Evolutionary conservation across 2,888 invertebrate genomes (phyloP), one percentile per base, ranked within the genome.

Genomic region (Carpatolechia fugitivella): DNA sequence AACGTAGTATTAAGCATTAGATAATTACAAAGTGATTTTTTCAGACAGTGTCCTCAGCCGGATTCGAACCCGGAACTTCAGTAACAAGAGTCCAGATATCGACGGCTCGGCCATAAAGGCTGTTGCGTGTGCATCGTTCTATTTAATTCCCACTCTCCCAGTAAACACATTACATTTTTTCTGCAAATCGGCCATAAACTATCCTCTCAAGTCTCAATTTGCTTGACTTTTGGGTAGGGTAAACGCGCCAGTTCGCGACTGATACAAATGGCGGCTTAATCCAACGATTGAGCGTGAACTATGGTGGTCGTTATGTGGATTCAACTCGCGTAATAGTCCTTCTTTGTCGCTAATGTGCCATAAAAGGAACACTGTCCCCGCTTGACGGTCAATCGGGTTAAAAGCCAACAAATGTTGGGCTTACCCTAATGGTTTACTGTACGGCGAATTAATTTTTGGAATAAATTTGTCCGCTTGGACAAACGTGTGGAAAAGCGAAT

Each of bases 211-310:
- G 70, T 70, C 63, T 73, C 70, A 72, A 65, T 69, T 64, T 65
- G 59, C 67, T 65, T 68, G 63, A 70, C 71, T 65, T 67, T 71
- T 76, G 74, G 76, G 76, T 77, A 76, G 77, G 77, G 76, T 70
- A 70, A 72, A 66, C 65, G 71, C 72, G 74, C 76, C 80, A 76
- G 79, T 78, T 75, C 70, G 62, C 65, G 81, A 78, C 78, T 79
- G 74, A 78, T 81, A 84, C 77, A 83, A 83, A 83, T 83, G 69
- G 77, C 70, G 68, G 74, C 80, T 78, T 82, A 83, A 81, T 82
- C 82, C 80, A 67, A 77, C 82, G 83, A 83, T 81, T 81, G 80
- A 80, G 81, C 79, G 79, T 84, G 85, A 86, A 82, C 82, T 85
- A 85, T 84, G 78, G 70, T 66, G 56, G 76, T 85, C 85, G 81